These are phyloP conservation scores for Diabrotica undecimpunctata DNA, from an alignment of 1,140 invertebrate genomes.

Conservation along the genomic window DNA sequence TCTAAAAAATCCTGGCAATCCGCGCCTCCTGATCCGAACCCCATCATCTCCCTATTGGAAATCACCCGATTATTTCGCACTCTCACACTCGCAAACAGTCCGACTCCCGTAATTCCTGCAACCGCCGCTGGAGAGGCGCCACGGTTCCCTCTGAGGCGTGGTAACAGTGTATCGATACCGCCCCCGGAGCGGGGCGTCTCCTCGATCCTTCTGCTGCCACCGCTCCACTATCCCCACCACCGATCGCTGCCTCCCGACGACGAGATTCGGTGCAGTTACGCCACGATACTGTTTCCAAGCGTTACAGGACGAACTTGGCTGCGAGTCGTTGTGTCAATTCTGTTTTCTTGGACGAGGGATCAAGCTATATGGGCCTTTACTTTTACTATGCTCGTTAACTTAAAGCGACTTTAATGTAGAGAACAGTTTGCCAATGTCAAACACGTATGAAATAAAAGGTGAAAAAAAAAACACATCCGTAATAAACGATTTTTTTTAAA, in stretches of 20 bases:
- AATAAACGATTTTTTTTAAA: no score
- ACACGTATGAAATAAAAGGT: no score
- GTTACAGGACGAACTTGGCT: neutral
- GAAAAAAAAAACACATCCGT: no score
- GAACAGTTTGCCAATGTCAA: no score
- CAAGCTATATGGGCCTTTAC: no score
- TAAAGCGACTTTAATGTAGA: no score
- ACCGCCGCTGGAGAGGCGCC: neutral
- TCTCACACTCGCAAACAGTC: neutral
- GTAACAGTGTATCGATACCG: constrained; percentile 9
- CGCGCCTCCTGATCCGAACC: neutral
- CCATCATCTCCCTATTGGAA: constrained; percentile 3
- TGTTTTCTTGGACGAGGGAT: no score
- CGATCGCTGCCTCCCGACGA: neutral
- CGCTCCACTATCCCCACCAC: neutral
- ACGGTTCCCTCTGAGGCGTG: neutral
- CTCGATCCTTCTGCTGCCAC: neutral
- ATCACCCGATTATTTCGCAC: constrained; percentile 3
- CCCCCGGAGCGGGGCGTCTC: constrained; percentile 3
- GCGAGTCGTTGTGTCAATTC: no score
- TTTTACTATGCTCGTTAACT: no score
- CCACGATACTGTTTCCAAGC: neutral
- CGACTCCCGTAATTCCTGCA: neutral
- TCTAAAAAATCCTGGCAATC: neutral
- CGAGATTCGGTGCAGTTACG: constrained; percentile 2